phyloP scores from a whole-genome alignment of 2,113 vertebrate species.

The Malaclemys terrapin region DNA sequence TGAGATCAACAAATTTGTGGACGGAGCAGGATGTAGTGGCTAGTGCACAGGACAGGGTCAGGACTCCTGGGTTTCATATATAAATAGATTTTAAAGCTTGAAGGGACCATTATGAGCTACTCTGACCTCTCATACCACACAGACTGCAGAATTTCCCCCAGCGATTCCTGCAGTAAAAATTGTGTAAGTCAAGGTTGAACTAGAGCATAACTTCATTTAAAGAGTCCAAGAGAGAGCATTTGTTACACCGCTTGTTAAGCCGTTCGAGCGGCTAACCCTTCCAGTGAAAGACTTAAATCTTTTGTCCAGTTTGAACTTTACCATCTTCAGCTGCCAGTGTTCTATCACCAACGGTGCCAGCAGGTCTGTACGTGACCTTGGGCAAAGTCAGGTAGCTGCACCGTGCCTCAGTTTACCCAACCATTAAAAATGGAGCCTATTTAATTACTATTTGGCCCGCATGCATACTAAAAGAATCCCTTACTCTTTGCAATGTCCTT shows the following conservation, averaged over 20 bases:
- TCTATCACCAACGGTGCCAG: not conserved
- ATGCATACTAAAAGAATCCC: fast-evolving
- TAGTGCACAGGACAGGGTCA: not conserved
- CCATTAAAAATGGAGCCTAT: not conserved
- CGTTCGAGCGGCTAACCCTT: not conserved
- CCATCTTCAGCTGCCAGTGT: not conserved
- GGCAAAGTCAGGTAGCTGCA: not conserved
- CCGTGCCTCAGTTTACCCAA: not conserved
- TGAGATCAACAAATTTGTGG: not conserved
- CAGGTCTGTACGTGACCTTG: not conserved
- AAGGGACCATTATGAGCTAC: not conserved
- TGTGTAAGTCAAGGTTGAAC: not conserved
- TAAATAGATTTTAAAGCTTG: not conserved
- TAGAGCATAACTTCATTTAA: not conserved
- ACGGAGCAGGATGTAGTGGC: not conserved
- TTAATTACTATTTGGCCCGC: not conserved
- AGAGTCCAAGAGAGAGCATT: not conserved
- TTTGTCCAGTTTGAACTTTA: not conserved
- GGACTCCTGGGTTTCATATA: not conserved
- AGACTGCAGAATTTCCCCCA: not conserved
- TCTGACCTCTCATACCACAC: not conserved
- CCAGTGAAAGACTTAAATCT: not conserved
- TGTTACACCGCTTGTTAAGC: not conserved
- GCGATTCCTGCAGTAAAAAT: not conserved
- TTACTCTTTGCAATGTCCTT: fast-evolving